These are phyloP conservation scores for Microcebus jonahi DNA, from an alignment of 2,113 vertebrate species.

Conservation along the genomic window DNA sequence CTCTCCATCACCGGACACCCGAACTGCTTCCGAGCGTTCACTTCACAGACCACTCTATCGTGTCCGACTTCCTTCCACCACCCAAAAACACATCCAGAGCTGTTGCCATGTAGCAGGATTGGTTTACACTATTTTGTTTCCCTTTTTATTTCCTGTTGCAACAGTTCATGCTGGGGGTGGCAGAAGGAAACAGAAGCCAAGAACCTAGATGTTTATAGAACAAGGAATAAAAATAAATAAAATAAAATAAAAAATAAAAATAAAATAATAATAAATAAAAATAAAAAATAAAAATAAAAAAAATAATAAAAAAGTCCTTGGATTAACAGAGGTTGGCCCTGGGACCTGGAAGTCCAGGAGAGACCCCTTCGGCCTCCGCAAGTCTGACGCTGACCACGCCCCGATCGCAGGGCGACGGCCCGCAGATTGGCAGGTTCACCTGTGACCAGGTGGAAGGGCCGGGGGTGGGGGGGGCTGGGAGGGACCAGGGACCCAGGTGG, in stretches of 20 bases:
- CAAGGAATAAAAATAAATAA: neutral
- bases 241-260: too few relatives aligned
- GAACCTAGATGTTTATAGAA: neutral
- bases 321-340: neutral
- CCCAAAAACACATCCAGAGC: neutral
- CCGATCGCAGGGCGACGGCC: accelerated
- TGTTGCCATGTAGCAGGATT: neutral
- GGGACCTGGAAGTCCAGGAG: neutral
- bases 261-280: too few relatives aligned
- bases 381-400: accelerated
- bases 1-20: accelerated
- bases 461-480: accelerated
- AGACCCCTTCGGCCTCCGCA: neutral
- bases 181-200: neutral
- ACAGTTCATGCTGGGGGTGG: neutral
- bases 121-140: neutral
- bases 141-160: neutral
- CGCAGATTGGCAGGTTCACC: neutral
- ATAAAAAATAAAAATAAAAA: too few relatives aligned
- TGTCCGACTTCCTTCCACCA: neutral
- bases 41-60: neutral
- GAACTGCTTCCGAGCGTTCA: neutral
- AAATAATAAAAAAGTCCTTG: neutral
- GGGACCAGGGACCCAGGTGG: neutral
- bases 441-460: neutral